Conservation (phyloP, 2,888 invertebrate genomes). For the Esperia sulphurella region DNA sequence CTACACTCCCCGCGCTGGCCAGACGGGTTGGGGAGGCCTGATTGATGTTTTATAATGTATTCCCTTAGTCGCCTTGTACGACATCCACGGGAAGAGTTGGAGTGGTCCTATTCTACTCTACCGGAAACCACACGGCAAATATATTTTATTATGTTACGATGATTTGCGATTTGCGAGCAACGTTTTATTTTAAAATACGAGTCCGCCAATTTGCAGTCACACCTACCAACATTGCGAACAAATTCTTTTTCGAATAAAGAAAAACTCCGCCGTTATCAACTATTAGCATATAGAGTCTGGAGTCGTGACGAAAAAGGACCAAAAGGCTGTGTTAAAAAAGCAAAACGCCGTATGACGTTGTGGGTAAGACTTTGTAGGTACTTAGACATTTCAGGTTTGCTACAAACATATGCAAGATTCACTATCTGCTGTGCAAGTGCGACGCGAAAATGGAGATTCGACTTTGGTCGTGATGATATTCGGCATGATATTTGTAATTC, state of each 20-base stretch:
- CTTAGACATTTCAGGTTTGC: constrained; percentile 27
- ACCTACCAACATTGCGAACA: constrained; percentile 10
- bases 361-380: constrained; percentile 22
- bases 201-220: constrained; percentile 18
- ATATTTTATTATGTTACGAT: too few relatives aligned
- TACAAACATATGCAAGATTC: constrained; percentile 55
- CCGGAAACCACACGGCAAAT: too few relatives aligned
- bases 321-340: constrained; percentile 25
- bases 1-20: too few relatives aligned
- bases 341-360: constrained; percentile 29
- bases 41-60: too few relatives aligned
- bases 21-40: too few relatives aligned
- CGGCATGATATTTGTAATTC: constrained; percentile 19
- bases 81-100: too few relatives aligned
- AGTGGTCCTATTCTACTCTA: too few relatives aligned
- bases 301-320: constrained; percentile 49
- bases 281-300: constrained; percentile 58
- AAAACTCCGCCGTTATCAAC: constrained; percentile 29
- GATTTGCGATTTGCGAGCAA: too few relatives aligned
- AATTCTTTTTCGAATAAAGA: constrained; percentile 14
- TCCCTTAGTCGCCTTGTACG: too few relatives aligned
- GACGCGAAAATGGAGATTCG: constrained; percentile 28
- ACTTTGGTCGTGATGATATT: constrained; percentile 30
- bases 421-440: constrained; percentile 37
- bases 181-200: constrained; percentile 2